These are phyloP conservation scores for Thomomys bottae DNA, from an alignment of 2,113 vertebrate species.

Conservation along the genomic window DNA sequence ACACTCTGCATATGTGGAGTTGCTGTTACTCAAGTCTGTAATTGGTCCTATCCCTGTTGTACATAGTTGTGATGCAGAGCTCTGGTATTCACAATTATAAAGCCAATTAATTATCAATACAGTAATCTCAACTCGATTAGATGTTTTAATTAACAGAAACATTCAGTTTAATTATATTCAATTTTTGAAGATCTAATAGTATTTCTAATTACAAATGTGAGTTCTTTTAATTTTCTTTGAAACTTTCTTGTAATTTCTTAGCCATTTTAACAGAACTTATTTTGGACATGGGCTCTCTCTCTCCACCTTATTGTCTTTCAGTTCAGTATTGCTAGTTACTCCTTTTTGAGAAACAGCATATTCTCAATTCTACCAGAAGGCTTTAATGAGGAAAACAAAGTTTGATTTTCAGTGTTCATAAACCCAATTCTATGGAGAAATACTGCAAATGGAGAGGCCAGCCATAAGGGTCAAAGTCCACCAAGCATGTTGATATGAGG, in stretches of 20 bases:
- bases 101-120: neutral
- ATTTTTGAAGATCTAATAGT: neutral
- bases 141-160: conserved; percentile 31
- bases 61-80: neutral
- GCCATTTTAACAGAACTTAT: conserved; percentile 5
- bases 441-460: neutral
- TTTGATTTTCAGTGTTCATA: neutral
- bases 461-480: neutral
- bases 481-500: neutral
- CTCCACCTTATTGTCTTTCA: neutral
- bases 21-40: neutral
- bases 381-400: neutral
- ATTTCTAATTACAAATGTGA: conserved; percentile 43
- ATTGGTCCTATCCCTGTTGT: neutral
- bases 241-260: conserved; percentile 10
- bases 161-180: conserved; percentile 18
- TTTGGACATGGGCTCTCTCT: neutral
- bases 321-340: neutral
- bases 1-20: neutral
- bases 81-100: neutral
- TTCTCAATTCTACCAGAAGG: neutral
- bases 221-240: conserved; percentile 28
- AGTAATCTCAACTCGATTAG: neutral
- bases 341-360: neutral
- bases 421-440: neutral